Evolutionary conservation across 2,888 invertebrate genomes (phyloP).

Genomic region (Clanis bilineata): DNA sequence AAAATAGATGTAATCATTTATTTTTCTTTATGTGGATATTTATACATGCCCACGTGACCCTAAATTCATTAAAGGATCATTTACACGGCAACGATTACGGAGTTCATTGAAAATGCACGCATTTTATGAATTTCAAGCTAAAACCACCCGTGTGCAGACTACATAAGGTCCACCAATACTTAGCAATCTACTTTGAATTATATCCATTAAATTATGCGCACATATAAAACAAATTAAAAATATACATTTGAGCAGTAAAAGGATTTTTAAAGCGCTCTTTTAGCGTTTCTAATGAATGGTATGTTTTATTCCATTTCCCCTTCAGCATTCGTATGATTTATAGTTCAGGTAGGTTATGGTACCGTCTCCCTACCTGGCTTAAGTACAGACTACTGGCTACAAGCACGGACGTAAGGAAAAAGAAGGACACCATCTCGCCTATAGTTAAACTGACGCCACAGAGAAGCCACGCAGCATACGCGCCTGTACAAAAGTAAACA

Average conservation of each 20-base stretch:
- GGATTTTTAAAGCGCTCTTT: conserved; percentile 17
- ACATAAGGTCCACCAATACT: conserved; percentile 24
- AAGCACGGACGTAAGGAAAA: too few relatives aligned
- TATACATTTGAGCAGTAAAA: conserved; percentile 24
- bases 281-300: conserved; percentile 35
- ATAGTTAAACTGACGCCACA: not conserved
- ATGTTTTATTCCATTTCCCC: conserved; percentile 23
- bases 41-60: conserved; percentile 21
- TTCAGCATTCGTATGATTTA: conserved; percentile 2
- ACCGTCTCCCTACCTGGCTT: not conserved
- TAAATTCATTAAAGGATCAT: conserved; percentile 36
- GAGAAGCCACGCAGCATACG: too few relatives aligned
- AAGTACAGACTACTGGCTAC: too few relatives aligned
- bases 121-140: conserved; percentile 24
- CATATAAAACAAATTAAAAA: conserved; percentile 37
- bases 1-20: not conserved
- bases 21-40: not conserved
- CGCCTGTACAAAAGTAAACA: too few relatives aligned
- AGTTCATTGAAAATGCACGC: conserved; percentile 33
- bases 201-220: conserved; percentile 13
- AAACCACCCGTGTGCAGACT: conserved; percentile 23
- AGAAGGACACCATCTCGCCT: too few relatives aligned
- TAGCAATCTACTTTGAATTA: conserved; percentile 21
- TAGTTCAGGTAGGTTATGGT: not conserved
- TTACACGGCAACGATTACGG: conserved; percentile 41